phyloP scores from a whole-genome alignment of 2,797 vertebrate species.

The Lemur catta region DNA sequence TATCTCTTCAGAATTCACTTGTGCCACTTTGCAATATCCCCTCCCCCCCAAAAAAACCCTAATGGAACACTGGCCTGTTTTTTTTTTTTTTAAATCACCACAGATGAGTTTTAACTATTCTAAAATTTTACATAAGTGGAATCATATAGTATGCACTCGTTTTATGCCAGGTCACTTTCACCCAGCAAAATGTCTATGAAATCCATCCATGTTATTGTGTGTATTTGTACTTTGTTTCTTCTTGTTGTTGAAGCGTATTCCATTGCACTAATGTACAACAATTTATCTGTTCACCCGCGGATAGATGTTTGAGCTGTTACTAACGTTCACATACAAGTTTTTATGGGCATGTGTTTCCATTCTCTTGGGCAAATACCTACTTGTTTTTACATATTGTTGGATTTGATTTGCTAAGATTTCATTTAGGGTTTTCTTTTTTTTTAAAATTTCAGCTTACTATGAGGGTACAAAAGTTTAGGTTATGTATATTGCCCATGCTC shows the following conservation, averaged over 20 bases:
- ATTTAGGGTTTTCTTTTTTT: background rate
- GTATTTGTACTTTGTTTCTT: background rate
- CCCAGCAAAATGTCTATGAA: background rate
- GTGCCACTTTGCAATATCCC: background rate
- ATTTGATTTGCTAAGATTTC: constrained; percentile 34
- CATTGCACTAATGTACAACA: background rate
- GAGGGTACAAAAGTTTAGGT: too few species aligned
- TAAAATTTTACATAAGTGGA: background rate
- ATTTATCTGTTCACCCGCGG: background rate
- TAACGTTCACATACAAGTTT: background rate
- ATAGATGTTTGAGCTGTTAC: background rate
- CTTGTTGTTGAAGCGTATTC: background rate
- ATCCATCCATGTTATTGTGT: background rate
- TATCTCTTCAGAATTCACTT: background rate
- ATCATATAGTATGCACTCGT: background rate
- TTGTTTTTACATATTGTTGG: background rate
- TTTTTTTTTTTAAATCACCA: background rate
- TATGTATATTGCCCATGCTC: too few species aligned
- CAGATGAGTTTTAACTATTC: background rate
- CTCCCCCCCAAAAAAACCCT: accelerated
- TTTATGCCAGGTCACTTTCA: background rate
- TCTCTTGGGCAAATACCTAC: background rate
- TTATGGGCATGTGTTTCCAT: background rate
- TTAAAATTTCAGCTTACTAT: too few species aligned
- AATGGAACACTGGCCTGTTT: background rate